These are phyloP conservation scores for Capitulum mitella DNA, from an alignment of 2,888 invertebrate genomes.

Conservation along the genomic window DNA sequence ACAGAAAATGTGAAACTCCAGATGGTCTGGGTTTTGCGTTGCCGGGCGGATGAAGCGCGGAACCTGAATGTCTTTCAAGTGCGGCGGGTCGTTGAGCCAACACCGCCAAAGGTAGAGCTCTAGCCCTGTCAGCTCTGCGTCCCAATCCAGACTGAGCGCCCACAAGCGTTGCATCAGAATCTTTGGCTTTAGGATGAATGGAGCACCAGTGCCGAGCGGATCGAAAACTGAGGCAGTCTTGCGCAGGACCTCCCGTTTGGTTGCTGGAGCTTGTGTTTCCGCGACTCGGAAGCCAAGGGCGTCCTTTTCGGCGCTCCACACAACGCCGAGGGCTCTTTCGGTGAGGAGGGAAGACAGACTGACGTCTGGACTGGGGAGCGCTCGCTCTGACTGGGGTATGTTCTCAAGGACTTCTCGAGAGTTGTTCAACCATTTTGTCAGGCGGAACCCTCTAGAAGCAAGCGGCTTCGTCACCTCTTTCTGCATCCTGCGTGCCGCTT, in stretches of 20 bases:
- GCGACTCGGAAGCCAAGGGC: neutral
- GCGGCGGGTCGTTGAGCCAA: neutral
- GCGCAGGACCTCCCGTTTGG: neutral
- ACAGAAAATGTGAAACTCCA: neutral
- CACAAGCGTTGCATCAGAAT: neutral
- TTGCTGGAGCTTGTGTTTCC: neutral
- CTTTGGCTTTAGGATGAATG: neutral
- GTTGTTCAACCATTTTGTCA: neutral
- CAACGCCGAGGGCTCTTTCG: neutral
- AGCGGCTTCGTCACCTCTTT: neutral
- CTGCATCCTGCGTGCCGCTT: neutral
- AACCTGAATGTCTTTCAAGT: neutral
- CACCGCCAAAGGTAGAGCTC: neutral
- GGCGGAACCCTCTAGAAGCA: neutral
- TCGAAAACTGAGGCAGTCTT: neutral
- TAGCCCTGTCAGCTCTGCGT: neutral
- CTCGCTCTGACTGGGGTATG: neutral
- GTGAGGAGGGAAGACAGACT: neutral
- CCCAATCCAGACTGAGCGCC: neutral
- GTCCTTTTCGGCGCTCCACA: neutral
- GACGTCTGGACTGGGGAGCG: too few relatives aligned
- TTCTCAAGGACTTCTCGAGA: neutral
- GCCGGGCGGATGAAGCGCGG: neutral
- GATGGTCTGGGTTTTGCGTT: neutral
- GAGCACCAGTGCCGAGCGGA: neutral